Conservation (phyloP, 2,113 vertebrate genomes). For the Zapus hudsonius region DNA sequence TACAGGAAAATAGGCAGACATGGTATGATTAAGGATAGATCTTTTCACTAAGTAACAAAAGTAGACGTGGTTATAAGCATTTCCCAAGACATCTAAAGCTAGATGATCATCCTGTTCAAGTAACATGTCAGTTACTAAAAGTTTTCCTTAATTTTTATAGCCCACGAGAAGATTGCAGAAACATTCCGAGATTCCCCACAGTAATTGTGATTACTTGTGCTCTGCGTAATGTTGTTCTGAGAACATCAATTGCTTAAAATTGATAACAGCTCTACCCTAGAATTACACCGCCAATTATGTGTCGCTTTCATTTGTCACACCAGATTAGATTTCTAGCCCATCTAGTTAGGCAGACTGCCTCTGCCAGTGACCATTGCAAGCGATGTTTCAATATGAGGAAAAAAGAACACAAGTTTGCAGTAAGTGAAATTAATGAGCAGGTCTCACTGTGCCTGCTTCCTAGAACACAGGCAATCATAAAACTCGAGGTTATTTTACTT, state of each 20-base stretch:
- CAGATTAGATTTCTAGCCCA: conserved; percentile 57
- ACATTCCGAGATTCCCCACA: not conserved
- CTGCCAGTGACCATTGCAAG: conserved; percentile 39
- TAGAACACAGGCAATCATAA: not conserved
- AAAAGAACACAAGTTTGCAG: not conserved
- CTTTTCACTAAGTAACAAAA: not conserved
- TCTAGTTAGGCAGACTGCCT: conserved; percentile 49
- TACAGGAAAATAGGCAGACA: not conserved
- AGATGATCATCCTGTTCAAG: not conserved
- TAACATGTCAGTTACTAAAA: conserved; percentile 39
- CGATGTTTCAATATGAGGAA: not conserved
- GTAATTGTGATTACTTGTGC: conserved; percentile 39
- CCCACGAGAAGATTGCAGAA: conserved; percentile 26
- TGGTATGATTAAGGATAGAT: not conserved
- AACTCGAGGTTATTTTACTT: not conserved
- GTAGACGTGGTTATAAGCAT: not conserved
- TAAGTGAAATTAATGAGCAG: not conserved
- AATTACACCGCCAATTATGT: conserved; percentile 56
- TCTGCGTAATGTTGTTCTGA: conserved; percentile 52
- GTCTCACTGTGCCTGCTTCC: not conserved
- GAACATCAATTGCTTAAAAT: conserved; percentile 64
- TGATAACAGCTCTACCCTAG: conserved; percentile 48
- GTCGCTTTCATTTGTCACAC: conserved; percentile 64
- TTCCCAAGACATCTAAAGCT: not conserved
- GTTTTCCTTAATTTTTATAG: conserved; percentile 42